Conservation (phyloP, 1,140 invertebrate species). For the Anthonomus grandis region DNA sequence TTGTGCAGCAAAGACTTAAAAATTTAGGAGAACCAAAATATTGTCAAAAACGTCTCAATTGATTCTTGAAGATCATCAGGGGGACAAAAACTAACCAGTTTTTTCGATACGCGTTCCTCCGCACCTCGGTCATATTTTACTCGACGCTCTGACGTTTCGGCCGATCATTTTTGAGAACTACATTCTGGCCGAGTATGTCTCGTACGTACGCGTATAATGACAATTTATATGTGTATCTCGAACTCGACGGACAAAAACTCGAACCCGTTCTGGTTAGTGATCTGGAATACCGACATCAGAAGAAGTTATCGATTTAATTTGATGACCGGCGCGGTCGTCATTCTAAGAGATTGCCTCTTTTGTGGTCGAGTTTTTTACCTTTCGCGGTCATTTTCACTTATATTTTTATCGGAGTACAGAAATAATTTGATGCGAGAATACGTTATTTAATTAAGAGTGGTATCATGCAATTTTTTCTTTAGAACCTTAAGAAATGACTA, state of each 20-base stretch:
- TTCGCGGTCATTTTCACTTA: background rate
- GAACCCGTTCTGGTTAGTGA: constrained; percentile 23
- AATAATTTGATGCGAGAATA: no score
- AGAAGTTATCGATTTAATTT: constrained; percentile 31
- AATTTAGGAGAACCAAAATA: no score
- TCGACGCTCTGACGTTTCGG: constrained; percentile 31
- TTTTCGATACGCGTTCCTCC: constrained; percentile 16
- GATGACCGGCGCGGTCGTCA: constrained; percentile 18
- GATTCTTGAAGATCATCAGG: no score
- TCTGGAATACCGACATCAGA: constrained; percentile 22
- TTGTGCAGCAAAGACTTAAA: no score
- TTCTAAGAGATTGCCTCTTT: constrained; percentile 24
- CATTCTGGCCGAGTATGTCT: constrained; percentile 45
- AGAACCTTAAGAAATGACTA: no score
- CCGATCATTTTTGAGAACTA: constrained; percentile 45
- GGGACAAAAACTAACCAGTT: no score
- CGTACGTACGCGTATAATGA: constrained; percentile 39
- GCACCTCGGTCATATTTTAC: constrained; percentile 23
- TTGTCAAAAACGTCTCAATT: no score
- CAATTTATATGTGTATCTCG: constrained; percentile 43
- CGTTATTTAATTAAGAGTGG: no score
- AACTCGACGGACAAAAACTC: constrained; percentile 20
- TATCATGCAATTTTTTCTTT: no score
- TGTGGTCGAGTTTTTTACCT: constrained; percentile 3
- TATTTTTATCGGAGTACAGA: no score